These are phyloP conservation scores for Oedothorax gibbosus DNA, from an alignment of 1,140 invertebrate genomes.

Conservation along the genomic window DNA sequence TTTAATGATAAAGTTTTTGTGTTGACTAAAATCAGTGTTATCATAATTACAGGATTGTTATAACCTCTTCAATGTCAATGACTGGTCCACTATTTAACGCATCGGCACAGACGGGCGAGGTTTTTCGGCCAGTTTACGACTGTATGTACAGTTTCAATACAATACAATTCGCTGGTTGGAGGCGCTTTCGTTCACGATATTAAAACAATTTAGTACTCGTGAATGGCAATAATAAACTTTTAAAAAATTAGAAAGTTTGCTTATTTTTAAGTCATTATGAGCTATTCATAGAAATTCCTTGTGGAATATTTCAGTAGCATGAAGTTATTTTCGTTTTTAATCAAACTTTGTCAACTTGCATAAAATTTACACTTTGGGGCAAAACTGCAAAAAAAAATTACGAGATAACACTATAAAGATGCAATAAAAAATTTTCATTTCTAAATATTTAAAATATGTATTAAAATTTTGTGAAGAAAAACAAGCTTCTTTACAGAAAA, in stretches of 20 bases:
- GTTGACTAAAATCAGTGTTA: background rate
- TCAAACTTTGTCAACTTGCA: no score
- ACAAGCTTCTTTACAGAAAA: background rate
- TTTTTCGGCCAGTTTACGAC: conserved; percentile 47
- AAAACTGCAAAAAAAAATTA: no score
- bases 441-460: no score
- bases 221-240: background rate
- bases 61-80: conserved; percentile 55
- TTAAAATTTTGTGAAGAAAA: no score
- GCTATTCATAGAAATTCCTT: no score
- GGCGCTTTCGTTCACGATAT: conserved; percentile 40
- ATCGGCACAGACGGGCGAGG: conserved; percentile 59
- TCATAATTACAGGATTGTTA: conserved; percentile 38
- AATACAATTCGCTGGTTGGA: conserved; percentile 30
- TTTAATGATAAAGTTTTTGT: background rate
- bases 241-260: background rate
- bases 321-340: no score
- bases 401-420: no score
- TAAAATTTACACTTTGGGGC: no score
- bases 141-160: conserved; percentile 42
- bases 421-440: no score
- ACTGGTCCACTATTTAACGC: conserved; percentile 48
- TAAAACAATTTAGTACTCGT: background rate
- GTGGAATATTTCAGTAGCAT: no score
- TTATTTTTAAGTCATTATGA: background rate